Evolutionary conservation across 2,888 invertebrate genomes (phyloP).

Genomic region (Polydrusus pterygomalis): DNA sequence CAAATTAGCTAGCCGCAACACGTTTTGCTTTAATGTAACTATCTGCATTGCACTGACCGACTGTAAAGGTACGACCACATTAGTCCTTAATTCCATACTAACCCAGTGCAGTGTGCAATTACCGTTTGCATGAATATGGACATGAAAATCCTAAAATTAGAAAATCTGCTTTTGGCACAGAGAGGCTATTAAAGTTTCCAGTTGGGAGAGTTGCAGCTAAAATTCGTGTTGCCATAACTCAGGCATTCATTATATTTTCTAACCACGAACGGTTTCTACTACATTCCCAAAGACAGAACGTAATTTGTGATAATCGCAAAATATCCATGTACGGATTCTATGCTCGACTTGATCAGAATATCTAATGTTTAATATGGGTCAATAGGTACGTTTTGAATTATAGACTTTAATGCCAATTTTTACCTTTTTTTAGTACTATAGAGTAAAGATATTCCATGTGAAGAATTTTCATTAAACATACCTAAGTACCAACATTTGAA

Average conservation of each 20-base stretch:
- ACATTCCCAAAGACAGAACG: conserved; percentile 42
- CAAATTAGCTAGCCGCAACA: conserved; percentile 6
- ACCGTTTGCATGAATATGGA: conserved; percentile 22
- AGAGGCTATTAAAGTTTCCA: conserved; percentile 42
- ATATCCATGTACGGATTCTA: conserved; percentile 45
- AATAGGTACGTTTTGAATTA: not conserved
- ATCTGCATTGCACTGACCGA: conserved; percentile 18
- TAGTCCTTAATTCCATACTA: conserved; percentile 19
- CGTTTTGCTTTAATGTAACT: conserved; percentile 13
- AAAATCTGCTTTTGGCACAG: conserved; percentile 42
- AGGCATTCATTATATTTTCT: conserved; percentile 47
- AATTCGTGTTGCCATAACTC: conserved; percentile 36
- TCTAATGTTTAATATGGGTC: not conserved
- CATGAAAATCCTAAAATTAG: conserved; percentile 37
- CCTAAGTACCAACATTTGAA: too few species aligned
- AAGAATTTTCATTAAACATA: too few species aligned
- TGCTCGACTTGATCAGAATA: conserved; percentile 17
- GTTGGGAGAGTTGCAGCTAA: conserved; percentile 32
- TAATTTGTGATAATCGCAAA: conserved; percentile 43
- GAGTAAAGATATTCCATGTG: too few species aligned
- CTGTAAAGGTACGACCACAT: conserved; percentile 17
- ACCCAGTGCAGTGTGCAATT: conserved; percentile 16
- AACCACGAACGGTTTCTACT: conserved; percentile 46
- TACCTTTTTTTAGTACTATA: not conserved
- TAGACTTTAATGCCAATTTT: not conserved